Conservation (phyloP, 2,888 invertebrate species). For the Salticus scenicus region DNA sequence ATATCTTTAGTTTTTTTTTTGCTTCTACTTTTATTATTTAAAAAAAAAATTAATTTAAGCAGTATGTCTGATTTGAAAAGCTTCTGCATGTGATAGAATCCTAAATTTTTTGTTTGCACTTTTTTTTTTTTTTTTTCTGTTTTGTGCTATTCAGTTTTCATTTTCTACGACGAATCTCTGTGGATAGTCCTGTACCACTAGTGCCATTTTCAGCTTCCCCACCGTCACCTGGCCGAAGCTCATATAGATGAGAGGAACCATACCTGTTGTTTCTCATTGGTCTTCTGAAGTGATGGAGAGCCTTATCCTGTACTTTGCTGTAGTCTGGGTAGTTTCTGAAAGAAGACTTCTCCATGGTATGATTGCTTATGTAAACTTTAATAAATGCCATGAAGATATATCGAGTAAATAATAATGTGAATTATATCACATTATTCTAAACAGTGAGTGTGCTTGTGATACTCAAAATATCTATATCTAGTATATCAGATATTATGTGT, state of each 20-base stretch:
- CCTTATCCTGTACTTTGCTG: background rate
- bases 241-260: slow-evolving; percentile 38
- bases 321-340: background rate
- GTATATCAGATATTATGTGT: no score
- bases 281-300: slow-evolving; percentile 29
- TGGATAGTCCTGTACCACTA: slow-evolving; percentile 60
- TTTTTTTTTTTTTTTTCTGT: slow-evolving; percentile 15
- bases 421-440: no score
- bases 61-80: background rate
- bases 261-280: slow-evolving; percentile 25
- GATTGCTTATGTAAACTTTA: background rate
- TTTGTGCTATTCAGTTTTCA: slow-evolving; percentile 64
- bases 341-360: background rate
- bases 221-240: slow-evolving; percentile 67
- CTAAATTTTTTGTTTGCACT: slow-evolving; percentile 47
- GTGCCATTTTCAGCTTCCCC: slow-evolving; percentile 71
- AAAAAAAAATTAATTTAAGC: background rate
- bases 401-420: no score
- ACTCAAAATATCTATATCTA: no score
- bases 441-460: no score
- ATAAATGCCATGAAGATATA: no score
- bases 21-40: background rate
- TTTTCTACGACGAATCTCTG: slow-evolving; percentile 66
- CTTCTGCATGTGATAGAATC: slow-evolving; percentile 47
- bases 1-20: background rate